Base-by-base conservation (phyloP, 1,140 invertebrate genomes). In the Forficula auricularia region DNA sequence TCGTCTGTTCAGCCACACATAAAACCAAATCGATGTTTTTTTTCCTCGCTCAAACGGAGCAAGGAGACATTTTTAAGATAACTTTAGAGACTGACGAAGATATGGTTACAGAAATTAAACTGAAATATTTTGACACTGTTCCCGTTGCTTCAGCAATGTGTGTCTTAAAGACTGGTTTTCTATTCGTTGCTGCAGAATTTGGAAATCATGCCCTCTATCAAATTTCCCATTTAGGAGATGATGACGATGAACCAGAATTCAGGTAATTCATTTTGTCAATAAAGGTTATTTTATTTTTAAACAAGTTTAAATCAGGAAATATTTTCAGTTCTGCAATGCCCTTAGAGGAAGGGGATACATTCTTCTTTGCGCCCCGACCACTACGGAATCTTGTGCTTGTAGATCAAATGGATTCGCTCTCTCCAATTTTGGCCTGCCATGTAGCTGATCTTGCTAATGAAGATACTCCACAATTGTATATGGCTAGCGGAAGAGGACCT, bases 21-120 rank as follows among this genome's bases (percentile, higher is more conserved):
- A 98, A 98, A 59, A 99, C 95, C 3, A 98, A 98, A 55, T 89
- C 85, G 33, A 96, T 97, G 90, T 98, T 97, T 55, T 97, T 97
- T 68, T 97, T 92, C 57, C 62, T 90, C 46, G 81, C 87, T 38
- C 83, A 88, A 64, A 87, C 94, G 8, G 96, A 99, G 62, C 85
- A 94, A 58, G 91, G 91, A 2, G 91, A 96, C 60, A 89, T 97
- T 39, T 97, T 97, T 54, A 97, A 97, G 64, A 87, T 94, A n/a
- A 98, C 92, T 0, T 66, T 99, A n/a, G 92, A 98, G 62, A 88
- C 83, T 15, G 88, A 94, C 65, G 91, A 95, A 51, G 94, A 98
- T 55, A 87, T 98, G 67, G 92, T 99, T 0, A 98, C 90, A 1
- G 95, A 98, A 67, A 97, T 99, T 43, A 92, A 94, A 57, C 61